Evolutionary conservation across 2,888 invertebrate genomes (phyloP).

Genomic region (Volucella zonaria): DNA sequence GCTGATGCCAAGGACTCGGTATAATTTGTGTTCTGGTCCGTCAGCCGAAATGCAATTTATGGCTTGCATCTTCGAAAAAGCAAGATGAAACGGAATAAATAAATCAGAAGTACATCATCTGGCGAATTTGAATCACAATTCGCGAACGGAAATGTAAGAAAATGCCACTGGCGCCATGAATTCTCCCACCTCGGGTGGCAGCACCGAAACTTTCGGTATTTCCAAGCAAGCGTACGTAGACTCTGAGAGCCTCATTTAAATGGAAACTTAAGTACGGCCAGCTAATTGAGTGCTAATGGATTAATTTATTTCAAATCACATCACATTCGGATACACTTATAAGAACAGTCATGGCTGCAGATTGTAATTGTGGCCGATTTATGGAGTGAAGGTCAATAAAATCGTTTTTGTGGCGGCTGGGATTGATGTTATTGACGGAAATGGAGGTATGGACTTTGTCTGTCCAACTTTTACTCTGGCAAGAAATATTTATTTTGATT

Average conservation of each 20-base stretch:
- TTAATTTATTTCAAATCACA: constrained; percentile 49
- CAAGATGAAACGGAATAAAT: not conserved
- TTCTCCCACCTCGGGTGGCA: constrained; percentile 6
- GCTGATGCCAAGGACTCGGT: not conserved
- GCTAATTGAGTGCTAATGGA: constrained; percentile 54
- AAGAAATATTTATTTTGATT: too few relatives aligned
- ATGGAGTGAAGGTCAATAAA: constrained; percentile 1
- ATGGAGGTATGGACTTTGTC: too few relatives aligned
- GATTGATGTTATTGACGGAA: too few relatives aligned
- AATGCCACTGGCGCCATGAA: constrained; percentile 3
- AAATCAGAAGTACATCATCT: not conserved
- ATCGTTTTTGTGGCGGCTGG: too few relatives aligned
- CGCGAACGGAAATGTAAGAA: not conserved
- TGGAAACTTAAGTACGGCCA: not conserved
- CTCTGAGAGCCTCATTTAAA: not conserved
- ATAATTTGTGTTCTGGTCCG: not conserved
- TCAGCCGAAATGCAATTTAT: not conserved
- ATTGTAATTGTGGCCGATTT: not conserved
- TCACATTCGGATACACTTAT: not conserved
- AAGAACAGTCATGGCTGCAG: not conserved
- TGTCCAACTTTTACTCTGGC: too few relatives aligned
- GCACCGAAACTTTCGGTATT: not conserved
- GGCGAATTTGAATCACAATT: not conserved
- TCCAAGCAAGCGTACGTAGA: constrained; percentile 11
- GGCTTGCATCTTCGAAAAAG: not conserved